These are phyloP conservation scores for Manduca sexta DNA, from an alignment of 1,140 invertebrate genomes.

Conservation along the genomic window DNA sequence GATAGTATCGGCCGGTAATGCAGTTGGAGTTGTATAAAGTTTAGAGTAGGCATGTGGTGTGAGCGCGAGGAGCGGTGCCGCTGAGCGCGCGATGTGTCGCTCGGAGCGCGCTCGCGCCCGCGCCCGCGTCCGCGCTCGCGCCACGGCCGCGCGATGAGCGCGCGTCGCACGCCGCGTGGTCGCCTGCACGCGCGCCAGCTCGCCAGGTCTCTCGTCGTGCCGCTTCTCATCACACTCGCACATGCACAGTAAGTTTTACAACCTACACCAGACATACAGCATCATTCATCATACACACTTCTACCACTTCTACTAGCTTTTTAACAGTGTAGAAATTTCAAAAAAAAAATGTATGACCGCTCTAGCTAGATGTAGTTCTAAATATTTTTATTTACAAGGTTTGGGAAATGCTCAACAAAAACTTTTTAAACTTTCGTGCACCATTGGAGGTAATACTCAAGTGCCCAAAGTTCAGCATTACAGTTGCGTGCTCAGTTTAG, in stretches of 20 bases:
- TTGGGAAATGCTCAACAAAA: no score
- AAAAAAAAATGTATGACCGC: no score
- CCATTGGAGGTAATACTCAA: no score
- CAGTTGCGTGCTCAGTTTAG: no score
- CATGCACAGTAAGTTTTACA: constrained; percentile 51
- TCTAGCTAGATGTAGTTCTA: no score
- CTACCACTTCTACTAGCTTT: no score
- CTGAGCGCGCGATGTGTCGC: constrained; percentile 50
- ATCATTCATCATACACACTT: no score
- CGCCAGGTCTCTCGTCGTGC: constrained; percentile 33
- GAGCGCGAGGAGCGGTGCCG: constrained; percentile 12
- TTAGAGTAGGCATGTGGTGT: not conserved
- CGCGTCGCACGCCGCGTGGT: constrained; percentile 38
- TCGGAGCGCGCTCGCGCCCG: constrained; percentile 21
- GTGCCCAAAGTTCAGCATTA: no score
- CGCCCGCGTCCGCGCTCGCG: constrained; percentile 26
- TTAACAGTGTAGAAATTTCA: no score
- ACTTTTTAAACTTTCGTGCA: no score
- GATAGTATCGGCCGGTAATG: not conserved
- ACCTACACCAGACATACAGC: not conserved
- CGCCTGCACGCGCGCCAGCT: constrained; percentile 40
- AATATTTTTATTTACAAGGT: no score
- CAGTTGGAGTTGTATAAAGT: not conserved
- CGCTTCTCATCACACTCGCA: constrained; percentile 32
- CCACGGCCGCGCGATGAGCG: constrained; percentile 53